phyloP scores from a whole-genome alignment of 2,113 vertebrate species.

The Gobio gobio region DNA sequence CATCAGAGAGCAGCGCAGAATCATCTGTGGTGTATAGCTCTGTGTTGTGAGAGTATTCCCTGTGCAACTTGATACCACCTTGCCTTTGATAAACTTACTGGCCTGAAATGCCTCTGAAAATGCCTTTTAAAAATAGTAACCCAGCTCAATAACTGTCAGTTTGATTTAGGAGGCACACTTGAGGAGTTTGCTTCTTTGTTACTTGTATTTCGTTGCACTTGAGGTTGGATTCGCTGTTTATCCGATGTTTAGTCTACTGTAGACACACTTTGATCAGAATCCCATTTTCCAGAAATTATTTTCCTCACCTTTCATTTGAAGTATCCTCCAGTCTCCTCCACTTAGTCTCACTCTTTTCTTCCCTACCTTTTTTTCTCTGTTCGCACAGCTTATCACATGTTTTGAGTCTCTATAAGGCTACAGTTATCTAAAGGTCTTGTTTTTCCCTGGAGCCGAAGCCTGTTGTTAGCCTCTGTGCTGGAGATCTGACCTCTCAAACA shows the following conservation, averaged over 20 bases:
- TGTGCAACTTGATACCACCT: slow-evolving; percentile 4
- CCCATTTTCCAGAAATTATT: not conserved
- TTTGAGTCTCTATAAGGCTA: not conserved
- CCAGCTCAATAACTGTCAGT: slow-evolving; percentile 47
- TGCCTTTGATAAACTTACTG: slow-evolving; percentile 40
- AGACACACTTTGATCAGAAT: slow-evolving; percentile 15
- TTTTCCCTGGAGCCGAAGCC: slow-evolving; percentile 16
- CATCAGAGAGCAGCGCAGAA: not conserved
- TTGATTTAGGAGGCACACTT: slow-evolving; percentile 49
- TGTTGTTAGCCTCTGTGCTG: slow-evolving; percentile 31
- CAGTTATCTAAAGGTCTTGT: slow-evolving; percentile 40
- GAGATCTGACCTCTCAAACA: slow-evolving; percentile 34
- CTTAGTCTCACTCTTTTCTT: not conserved
- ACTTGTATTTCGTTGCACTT: slow-evolving; percentile 11
- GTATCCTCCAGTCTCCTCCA: not conserved
- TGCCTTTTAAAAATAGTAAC: slow-evolving; percentile 37
- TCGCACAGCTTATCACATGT: not conserved
- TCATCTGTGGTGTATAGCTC: not conserved
- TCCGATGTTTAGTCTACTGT: slow-evolving; percentile 29
- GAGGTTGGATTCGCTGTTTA: slow-evolving; percentile 22
- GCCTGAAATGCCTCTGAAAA: slow-evolving; percentile 30
- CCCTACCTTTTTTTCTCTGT: not conserved
- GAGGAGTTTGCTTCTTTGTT: slow-evolving; percentile 2
- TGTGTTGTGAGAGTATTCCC: slow-evolving; percentile 59
- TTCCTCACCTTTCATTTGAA: slow-evolving; percentile 7